phyloP scores from a whole-genome alignment of 2,888 invertebrate species.

The Perdita meconis region DNA sequence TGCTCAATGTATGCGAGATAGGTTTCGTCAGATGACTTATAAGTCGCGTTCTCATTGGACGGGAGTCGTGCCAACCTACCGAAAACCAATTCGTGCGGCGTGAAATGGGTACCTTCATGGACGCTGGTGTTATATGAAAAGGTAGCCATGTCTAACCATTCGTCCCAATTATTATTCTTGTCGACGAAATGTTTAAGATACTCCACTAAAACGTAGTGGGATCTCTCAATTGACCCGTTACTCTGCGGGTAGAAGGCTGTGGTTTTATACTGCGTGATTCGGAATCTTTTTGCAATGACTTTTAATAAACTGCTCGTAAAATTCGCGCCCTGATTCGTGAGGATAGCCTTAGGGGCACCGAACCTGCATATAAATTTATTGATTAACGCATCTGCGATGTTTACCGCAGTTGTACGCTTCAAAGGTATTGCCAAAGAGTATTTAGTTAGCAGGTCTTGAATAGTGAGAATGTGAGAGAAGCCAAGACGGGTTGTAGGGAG shows the following conservation, averaged over 20 bases:
- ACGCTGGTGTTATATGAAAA: too few species aligned
- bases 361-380: slow-evolving; percentile 30
- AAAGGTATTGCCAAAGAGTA: slow-evolving; percentile 37
- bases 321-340: not conserved
- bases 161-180: not conserved
- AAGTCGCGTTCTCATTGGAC: not conserved
- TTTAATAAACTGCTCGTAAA: not conserved
- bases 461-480: slow-evolving; percentile 29
- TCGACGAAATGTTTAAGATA: slow-evolving; percentile 3
- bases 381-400: slow-evolving; percentile 27
- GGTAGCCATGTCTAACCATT: too few species aligned
- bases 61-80: too few species aligned
- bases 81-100: too few species aligned
- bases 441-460: slow-evolving; percentile 46
- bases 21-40: not conserved
- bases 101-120: slow-evolving; percentile 26
- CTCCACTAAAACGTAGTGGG: too few species aligned
- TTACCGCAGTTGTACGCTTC: not conserved
- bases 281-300: slow-evolving; percentile 1
- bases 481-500: not conserved
- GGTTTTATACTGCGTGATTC: not conserved
- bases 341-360: not conserved
- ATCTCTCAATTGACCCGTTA: slow-evolving; percentile 30
- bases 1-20: not conserved
- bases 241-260: slow-evolving; percentile 30